These are phyloP conservation scores for Doryteuthis pealeii DNA, from an alignment of 1,140 invertebrate species.

Conservation along the genomic window DNA sequence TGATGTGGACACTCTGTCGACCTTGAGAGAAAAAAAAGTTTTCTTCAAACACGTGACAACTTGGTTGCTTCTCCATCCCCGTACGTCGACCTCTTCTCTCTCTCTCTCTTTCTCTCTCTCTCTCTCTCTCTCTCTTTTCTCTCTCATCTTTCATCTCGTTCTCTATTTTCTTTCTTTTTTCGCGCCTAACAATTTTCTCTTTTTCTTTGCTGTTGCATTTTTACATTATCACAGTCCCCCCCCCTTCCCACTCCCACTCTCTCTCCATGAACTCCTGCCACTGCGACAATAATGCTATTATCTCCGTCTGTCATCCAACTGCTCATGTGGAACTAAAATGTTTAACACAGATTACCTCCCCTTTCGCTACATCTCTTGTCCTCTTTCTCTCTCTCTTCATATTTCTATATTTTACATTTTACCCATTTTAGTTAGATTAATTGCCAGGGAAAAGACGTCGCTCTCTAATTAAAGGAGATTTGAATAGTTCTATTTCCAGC, in stretches of 20 bases:
- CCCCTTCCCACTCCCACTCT: not conserved
- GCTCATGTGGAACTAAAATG: not conserved
- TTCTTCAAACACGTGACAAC: not conserved
- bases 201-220: constrained; percentile 3
- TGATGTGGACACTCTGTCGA: not conserved
- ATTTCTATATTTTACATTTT: not conserved
- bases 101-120: not conserved
- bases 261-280: constrained; percentile 14
- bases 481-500: not conserved
- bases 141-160: not conserved
- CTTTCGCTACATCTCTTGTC: not conserved
- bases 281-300: not conserved
- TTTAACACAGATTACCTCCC: not conserved
- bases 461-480: not conserved
- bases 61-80: not conserved
- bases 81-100: not conserved
- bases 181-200: not conserved
- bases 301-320: not conserved
- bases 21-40: not conserved
- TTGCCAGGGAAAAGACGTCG: not conserved
- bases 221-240: constrained; percentile 9
- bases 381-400: too few relatives aligned
- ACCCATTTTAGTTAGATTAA: not conserved
- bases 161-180: constrained; percentile 9
- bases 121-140: constrained; percentile 11